Conservation (phyloP, 2,888 invertebrate species). For the Polydrusus pterygomalis region DNA sequence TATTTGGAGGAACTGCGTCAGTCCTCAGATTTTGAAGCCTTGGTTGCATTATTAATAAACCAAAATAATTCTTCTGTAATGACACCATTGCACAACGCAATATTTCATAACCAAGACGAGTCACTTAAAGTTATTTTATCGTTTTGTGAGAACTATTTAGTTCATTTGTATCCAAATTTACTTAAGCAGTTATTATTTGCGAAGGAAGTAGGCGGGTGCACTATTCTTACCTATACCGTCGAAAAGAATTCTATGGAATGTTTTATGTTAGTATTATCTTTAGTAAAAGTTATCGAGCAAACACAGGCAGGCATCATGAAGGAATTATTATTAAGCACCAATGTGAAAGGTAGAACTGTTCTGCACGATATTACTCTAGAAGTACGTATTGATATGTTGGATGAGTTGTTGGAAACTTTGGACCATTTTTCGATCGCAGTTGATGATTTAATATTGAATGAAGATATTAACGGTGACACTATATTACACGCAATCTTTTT, state of each 20-base stretch:
- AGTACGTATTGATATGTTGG: background rate
- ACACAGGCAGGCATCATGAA: background rate
- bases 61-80: background rate
- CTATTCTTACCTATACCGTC: background rate
- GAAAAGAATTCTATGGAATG: background rate
- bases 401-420: background rate
- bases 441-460: background rate
- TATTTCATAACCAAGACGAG: background rate
- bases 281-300: background rate
- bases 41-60: background rate
- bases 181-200: background rate
- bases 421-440: background rate
- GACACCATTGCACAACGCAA: slow-evolving; percentile 2
- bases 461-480: background rate
- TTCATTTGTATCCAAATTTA: background rate
- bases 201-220: background rate
- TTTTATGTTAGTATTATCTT: background rate
- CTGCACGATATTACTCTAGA: slow-evolving; percentile 2
- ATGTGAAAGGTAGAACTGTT: background rate
- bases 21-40: background rate
- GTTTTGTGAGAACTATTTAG: background rate
- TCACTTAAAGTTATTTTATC: slow-evolving; percentile 5
- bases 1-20: background rate
- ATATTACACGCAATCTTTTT: background rate
- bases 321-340: background rate